Evolutionary conservation across 2,888 invertebrate species (phyloP).

Genomic region (Apocheima hispidaria): DNA sequence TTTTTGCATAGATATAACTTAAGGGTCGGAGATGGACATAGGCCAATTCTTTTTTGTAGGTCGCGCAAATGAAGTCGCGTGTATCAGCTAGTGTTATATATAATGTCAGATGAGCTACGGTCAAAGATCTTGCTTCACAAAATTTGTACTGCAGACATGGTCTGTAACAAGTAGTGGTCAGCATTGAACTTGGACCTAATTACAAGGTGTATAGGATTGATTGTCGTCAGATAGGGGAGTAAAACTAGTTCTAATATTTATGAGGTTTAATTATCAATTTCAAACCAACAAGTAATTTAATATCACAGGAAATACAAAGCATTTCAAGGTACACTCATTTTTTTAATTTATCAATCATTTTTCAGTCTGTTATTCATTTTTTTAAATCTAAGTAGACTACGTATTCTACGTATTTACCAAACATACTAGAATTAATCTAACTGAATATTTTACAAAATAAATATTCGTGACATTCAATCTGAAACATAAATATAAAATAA

Average conservation of each 20-base stretch:
- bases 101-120: too few species aligned
- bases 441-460: constrained; percentile 20
- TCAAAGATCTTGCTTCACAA: too few species aligned
- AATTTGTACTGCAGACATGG: too few species aligned
- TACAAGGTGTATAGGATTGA: neutral
- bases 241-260: constrained; percentile 13
- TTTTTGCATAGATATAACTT: too few species aligned
- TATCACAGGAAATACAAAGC: constrained; percentile 57
- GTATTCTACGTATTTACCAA: neutral
- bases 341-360: constrained; percentile 43
- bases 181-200: too few species aligned
- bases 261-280: constrained; percentile 20
- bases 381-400: neutral
- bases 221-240: neutral
- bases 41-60: too few species aligned
- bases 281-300: constrained; percentile 49
- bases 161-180: too few species aligned
- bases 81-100: too few species aligned
- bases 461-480: neutral
- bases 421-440: constrained; percentile 14
- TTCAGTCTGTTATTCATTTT: constrained; percentile 49
- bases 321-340: constrained; percentile 39
- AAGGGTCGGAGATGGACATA: too few species aligned
- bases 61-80: too few species aligned
- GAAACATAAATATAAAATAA: neutral